A percentile compares a stretch with the other conserved stretches of the same genome.
Evolutionary conservation across 2,797 vertebrate species (phyloP).

Genomic region (Spinibarbus caldwelli): DNA sequence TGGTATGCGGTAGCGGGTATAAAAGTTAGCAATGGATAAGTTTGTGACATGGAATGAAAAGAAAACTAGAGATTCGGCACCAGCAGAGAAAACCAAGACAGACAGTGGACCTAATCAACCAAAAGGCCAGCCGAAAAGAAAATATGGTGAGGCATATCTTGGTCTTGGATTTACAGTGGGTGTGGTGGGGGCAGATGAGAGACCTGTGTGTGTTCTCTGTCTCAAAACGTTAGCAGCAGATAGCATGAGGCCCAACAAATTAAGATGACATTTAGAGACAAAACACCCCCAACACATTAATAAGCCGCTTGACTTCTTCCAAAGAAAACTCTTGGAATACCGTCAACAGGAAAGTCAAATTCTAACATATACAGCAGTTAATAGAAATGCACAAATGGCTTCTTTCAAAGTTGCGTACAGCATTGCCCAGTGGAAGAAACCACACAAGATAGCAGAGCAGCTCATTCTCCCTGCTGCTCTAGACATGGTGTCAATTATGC

Average conservation of each 20-base stretch:
- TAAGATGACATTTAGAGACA: neutral
- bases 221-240: no score
- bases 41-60: neutral
- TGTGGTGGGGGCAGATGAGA: neutral
- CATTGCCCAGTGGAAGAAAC: slow-evolving; percentile 37
- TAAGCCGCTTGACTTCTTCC: neutral
- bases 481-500: slow-evolving; percentile 36
- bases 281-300: neutral
- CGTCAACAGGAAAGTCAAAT: slow-evolving; percentile 9
- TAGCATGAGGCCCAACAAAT: no score
- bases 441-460: neutral
- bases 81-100: neutral
- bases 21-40: neutral
- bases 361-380: slow-evolving; percentile 18
- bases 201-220: no score
- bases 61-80: neutral
- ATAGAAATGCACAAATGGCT: slow-evolving; percentile 16
- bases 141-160: no score
- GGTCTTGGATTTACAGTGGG: neutral
- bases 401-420: neutral
- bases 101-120: neutral
- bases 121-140: neutral
- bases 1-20: neutral
- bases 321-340: slow-evolving; percentile 12
- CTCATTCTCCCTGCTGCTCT: neutral